Evolutionary conservation across 1,140 invertebrate species (phyloP).

Genomic region (Xylocopa sonorina): DNA sequence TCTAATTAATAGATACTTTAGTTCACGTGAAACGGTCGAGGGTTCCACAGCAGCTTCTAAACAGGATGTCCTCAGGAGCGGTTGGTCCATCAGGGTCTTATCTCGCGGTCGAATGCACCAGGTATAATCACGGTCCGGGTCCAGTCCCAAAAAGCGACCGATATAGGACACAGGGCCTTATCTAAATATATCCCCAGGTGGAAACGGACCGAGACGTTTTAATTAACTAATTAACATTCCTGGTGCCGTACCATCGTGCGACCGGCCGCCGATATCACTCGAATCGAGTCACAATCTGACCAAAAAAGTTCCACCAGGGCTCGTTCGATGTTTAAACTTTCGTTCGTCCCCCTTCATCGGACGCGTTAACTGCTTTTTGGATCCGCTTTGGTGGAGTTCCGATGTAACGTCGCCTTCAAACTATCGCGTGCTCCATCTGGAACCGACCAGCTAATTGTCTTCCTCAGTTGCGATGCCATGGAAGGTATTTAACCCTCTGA

Average conservation of each 20-base stretch:
- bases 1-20: conserved; percentile 1
- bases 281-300: not conserved
- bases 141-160: conserved; percentile 38
- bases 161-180: conserved; percentile 55
- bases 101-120: conserved; percentile 36
- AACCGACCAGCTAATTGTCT: too few species aligned
- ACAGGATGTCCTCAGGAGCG: conserved; percentile 18
- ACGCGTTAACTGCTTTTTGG: not conserved
- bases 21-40: conserved; percentile 4
- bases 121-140: conserved; percentile 42
- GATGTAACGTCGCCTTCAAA: conserved; percentile 8
- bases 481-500: too few species aligned
- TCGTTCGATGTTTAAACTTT: not conserved
- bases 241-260: conserved; percentile 28
- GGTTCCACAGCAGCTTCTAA: conserved; percentile 21
- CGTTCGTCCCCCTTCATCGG: too few species aligned
- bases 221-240: conserved; percentile 68
- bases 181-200: conserved; percentile 65
- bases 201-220: conserved; percentile 63
- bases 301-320: not conserved
- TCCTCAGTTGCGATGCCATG: too few species aligned
- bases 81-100: conserved; percentile 52
- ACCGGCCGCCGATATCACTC: conserved; percentile 19
- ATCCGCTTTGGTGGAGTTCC: not conserved
- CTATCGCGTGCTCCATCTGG: not conserved